These are phyloP conservation scores for Muntiacus muntjak DNA, from an alignment of 2,113 vertebrate species.

Conservation along the genomic window DNA sequence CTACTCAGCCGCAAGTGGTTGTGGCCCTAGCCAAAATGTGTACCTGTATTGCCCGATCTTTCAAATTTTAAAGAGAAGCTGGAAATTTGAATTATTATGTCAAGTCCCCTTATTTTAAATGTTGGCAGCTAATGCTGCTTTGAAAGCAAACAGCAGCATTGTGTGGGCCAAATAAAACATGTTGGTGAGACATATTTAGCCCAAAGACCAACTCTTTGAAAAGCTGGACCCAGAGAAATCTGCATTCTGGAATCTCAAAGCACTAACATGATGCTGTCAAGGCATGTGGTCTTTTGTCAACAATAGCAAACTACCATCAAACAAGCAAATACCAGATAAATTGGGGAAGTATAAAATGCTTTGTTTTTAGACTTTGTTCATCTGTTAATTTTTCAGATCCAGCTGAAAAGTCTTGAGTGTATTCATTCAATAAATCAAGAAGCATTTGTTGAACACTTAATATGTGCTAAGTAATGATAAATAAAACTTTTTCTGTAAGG, in stretches of 20 bases:
- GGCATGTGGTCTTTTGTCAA: neutral
- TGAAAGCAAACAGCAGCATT: conserved; percentile 18
- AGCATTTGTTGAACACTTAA: neutral
- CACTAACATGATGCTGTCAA: neutral
- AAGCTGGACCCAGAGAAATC: neutral
- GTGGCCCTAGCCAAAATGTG: neutral
- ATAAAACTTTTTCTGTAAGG: neutral
- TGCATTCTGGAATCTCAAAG: conserved; percentile 28
- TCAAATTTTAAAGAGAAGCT: neutral
- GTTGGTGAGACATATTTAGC: conserved; percentile 36
- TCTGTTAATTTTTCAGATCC: neutral
- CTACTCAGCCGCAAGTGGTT: neutral
- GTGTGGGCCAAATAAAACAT: conserved; percentile 45
- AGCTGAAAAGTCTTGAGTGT: neutral
- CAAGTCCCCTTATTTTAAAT: conserved; percentile 35
- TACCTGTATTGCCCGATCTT: neutral
- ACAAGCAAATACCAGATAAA: neutral
- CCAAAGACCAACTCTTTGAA: conserved; percentile 2
- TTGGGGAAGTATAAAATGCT: neutral
- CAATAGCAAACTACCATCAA: neutral
- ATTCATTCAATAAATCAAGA: neutral
- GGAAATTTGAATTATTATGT: neutral
- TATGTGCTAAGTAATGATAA: neutral
- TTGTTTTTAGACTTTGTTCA: neutral
- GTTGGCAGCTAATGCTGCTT: conserved; percentile 40